phyloP scores from a whole-genome alignment of 2,888 invertebrate species.

The Acleris sparsana region DNA sequence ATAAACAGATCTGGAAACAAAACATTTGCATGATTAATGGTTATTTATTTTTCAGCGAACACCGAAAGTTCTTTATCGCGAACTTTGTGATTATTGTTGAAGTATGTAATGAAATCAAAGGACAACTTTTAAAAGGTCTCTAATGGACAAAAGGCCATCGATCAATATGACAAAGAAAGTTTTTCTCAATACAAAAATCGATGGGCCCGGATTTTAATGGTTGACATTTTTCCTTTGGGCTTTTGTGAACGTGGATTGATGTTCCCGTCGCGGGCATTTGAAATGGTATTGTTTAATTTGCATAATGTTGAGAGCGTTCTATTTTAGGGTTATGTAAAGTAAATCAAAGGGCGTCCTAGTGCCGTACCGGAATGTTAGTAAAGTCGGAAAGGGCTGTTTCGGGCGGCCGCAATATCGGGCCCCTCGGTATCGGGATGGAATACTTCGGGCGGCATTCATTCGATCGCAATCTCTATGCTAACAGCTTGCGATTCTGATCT shows the following conservation, averaged over 20 bases:
- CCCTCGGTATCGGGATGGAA: constrained; percentile 79
- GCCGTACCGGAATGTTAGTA: constrained; percentile 68
- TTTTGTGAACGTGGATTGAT: constrained; percentile 57
- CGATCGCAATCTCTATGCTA: constrained; percentile 84
- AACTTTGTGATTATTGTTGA: constrained; percentile 70
- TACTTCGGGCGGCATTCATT: constrained; percentile 79
- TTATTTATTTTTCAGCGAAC: constrained; percentile 60
- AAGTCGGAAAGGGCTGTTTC: constrained; percentile 73
- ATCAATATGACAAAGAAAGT: constrained; percentile 79
- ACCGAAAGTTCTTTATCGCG: constrained; percentile 59
- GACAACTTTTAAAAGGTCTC: constrained; percentile 77
- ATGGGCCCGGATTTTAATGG: constrained; percentile 63
- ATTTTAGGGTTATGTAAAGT: constrained; percentile 62
- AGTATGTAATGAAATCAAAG: constrained; percentile 75
- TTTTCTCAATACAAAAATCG: constrained; percentile 74
- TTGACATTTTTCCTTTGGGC: constrained; percentile 58
- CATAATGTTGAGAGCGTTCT: constrained; percentile 40
- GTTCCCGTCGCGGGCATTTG: constrained; percentile 25
- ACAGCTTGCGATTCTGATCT: constrained; percentile 83
- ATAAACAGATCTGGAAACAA: constrained; percentile 55
- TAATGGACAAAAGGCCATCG: constrained; percentile 80
- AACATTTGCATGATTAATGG: constrained; percentile 67
- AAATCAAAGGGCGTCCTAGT: constrained; percentile 71
- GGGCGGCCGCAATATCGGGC: constrained; percentile 75
- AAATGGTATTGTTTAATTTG: constrained; percentile 36